Percentiles rank a stretch among this genome's conserved stretches.
Evolutionary conservation across 1,140 invertebrate genomes (phyloP).

Genomic region (Drosophila ercepeae): DNA sequence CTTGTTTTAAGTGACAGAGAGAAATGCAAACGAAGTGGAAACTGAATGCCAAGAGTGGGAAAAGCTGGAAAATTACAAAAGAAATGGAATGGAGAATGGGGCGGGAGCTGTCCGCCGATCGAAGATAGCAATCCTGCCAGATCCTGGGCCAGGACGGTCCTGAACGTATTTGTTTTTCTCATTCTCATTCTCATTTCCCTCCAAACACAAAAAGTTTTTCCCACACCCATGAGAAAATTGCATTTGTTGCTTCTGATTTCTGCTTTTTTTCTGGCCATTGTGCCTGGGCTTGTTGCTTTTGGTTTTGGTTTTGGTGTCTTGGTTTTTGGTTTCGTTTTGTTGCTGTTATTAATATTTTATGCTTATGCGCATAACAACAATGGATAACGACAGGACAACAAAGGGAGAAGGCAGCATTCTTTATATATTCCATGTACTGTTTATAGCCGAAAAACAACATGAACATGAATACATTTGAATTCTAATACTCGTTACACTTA

Average conservation of each 20-base stretch:
- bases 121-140: neutral
- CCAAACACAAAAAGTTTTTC: conserved; percentile 8
- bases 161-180: conserved; percentile 17
- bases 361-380: conserved; percentile 67
- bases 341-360: conserved; percentile 70
- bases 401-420: conserved; percentile 12
- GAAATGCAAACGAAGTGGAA: conserved; percentile 51
- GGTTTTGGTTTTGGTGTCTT: neutral
- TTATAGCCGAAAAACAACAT: neutral
- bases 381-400: conserved; percentile 30
- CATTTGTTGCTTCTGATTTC: conserved; percentile 7
- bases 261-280: neutral
- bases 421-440: neutral
- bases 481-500: conserved; percentile 18
- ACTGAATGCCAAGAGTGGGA: conserved; percentile 4
- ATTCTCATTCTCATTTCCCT: conserved; percentile 32
- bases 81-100: too few relatives aligned
- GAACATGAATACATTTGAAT: conserved; percentile 38
- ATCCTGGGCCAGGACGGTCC: neutral
- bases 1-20: conserved; percentile 29
- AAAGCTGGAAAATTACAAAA: neutral
- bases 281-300: neutral
- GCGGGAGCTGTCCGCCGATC: conserved; percentile 4
- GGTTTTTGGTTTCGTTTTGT: conserved; percentile 1
- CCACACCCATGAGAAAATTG: neutral